Conservation (phyloP, 1,140 invertebrate genomes). For the Sarcophaga peregrina region DNA sequence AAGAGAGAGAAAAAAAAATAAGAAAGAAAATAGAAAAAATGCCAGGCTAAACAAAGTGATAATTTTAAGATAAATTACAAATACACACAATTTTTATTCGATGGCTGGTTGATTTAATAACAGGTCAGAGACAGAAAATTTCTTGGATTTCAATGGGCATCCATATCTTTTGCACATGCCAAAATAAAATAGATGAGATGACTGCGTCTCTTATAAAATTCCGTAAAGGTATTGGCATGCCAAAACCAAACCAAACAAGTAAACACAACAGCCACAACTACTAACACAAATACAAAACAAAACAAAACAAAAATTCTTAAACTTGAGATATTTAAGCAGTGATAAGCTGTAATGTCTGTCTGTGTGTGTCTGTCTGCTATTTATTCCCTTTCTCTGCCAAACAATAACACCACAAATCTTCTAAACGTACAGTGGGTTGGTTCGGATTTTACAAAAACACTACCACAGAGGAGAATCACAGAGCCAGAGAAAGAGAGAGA, state of each 20-base stretch:
- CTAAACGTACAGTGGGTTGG: slow-evolving; percentile 5
- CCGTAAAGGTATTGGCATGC: background rate
- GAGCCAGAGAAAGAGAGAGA: background rate
- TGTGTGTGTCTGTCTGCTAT: background rate
- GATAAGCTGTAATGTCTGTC: slow-evolving; percentile 7
- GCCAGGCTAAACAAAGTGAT: slow-evolving; percentile 28
- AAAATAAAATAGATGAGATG: slow-evolving; percentile 34
- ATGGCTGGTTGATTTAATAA: slow-evolving; percentile 26
- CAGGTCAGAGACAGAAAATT: slow-evolving; percentile 8
- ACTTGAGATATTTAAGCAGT: slow-evolving; percentile 26
- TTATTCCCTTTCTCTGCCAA: background rate
- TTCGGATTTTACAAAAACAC: background rate
- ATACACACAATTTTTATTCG: slow-evolving; percentile 32
- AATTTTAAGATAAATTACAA: slow-evolving; percentile 35
- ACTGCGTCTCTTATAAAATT: background rate
- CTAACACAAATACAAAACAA: background rate
- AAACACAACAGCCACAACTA: background rate
- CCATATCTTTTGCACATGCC: too few relatives aligned
- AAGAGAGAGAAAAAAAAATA: background rate
- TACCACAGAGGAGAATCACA: background rate
- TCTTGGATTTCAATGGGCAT: too few relatives aligned
- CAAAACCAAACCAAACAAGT: background rate
- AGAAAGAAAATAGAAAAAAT: background rate
- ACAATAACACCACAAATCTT: background rate
- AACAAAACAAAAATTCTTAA: background rate